These are phyloP conservation scores for Eulemur coronatus DNA, from an alignment of 2,797 vertebrate species.

Conservation along the genomic window DNA sequence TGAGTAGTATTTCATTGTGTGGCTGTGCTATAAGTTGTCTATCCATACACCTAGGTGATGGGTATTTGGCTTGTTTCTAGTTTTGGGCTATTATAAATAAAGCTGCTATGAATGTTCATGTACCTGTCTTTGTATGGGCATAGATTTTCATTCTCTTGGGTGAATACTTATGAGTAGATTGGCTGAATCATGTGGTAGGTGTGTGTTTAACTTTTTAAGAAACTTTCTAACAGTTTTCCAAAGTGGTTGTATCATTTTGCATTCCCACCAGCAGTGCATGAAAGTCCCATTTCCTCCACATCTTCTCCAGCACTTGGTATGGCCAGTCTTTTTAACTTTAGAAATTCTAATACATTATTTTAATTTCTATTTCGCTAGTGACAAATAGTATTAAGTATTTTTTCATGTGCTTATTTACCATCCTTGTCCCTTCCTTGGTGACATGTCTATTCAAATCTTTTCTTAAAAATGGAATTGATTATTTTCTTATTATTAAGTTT, in stretches of 20 bases:
- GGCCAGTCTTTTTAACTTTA: background rate
- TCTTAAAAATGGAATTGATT: background rate
- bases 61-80: background rate
- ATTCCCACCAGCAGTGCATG: background rate
- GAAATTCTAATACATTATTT: background rate
- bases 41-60: background rate
- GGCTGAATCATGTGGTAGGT: background rate
- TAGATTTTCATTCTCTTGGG: background rate
- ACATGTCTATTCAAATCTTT: background rate
- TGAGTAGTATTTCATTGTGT: background rate
- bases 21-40: background rate
- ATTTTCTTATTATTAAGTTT: background rate
- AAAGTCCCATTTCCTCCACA: background rate
- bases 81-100: background rate
- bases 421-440: background rate
- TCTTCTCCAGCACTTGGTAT: background rate
- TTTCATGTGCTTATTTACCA: background rate
- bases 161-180: background rate
- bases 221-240: background rate
- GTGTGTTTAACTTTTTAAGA: background rate
- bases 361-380: background rate
- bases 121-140: background rate
- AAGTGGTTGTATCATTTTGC: background rate
- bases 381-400: background rate
- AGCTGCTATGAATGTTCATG: background rate